Evolutionary conservation across 2,113 vertebrate genomes (phyloP).

Genomic region (Oryzias melastigma): DNA sequence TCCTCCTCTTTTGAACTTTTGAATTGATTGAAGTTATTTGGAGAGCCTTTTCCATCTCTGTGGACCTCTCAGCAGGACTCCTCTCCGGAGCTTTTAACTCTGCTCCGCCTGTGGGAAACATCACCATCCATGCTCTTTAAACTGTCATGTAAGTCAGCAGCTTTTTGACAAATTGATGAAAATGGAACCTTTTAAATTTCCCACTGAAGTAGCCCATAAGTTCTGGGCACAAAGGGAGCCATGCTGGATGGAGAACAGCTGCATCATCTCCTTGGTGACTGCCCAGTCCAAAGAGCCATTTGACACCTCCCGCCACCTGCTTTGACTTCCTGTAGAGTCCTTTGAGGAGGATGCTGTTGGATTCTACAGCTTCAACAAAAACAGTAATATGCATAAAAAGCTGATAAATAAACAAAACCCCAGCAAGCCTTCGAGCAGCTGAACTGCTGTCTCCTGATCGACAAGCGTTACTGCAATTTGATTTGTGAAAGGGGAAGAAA

Average conservation of each 20-base stretch:
- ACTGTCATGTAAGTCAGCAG: constrained; percentile 79
- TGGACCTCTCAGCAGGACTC: constrained; percentile 36
- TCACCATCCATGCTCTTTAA: constrained; percentile 77
- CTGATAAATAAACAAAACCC: constrained; percentile 69
- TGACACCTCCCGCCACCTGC: constrained; percentile 81
- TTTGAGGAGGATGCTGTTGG: constrained; percentile 75
- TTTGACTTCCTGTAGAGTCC: constrained; percentile 81
- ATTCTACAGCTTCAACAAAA: constrained; percentile 75
- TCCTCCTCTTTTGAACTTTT: constrained; percentile 43
- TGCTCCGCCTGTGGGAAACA: constrained; percentile 56
- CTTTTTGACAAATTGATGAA: constrained; percentile 85
- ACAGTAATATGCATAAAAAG: constrained; percentile 71
- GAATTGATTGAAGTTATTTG: constrained; percentile 46
- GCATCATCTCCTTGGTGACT: constrained; percentile 76
- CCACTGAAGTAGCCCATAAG: constrained; percentile 73
- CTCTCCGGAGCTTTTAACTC: constrained; percentile 36
- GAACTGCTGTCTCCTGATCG: constrained; percentile 37
- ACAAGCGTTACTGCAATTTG: constrained; percentile 72
- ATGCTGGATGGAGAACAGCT: constrained; percentile 75
- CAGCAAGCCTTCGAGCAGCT: constrained; percentile 53
- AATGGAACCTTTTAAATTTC: constrained; percentile 77
- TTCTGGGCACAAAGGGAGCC: constrained; percentile 74
- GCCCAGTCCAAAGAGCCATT: constrained; percentile 72
- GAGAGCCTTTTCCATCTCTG: constrained; percentile 26
- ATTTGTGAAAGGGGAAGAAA: constrained; percentile 55